These are phyloP conservation scores for Chouioia cunea DNA, from an alignment of 2,888 invertebrate species.

Conservation along the genomic window DNA sequence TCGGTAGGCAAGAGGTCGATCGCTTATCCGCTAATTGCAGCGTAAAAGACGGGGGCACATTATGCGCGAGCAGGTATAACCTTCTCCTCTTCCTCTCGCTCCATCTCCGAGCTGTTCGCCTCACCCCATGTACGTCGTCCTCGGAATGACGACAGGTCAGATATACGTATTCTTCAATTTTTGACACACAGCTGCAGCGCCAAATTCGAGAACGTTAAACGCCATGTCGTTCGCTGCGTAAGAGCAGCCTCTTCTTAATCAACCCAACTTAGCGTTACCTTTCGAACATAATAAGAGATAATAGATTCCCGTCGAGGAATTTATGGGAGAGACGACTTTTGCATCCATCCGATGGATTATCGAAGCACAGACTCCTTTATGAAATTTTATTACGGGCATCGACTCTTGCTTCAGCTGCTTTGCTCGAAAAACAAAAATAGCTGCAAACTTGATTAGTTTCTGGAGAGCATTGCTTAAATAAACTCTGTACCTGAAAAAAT, in stretches of 20 bases:
- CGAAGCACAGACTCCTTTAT: too few species aligned
- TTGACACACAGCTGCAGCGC: not conserved
- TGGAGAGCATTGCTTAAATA: too few species aligned
- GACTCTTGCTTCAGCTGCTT: too few species aligned
- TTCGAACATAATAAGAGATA: conserved; percentile 29
- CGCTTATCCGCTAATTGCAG: conserved; percentile 47
- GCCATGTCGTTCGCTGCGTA: conserved; percentile 10
- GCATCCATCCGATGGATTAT: not conserved
- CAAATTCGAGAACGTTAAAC: conserved; percentile 41
- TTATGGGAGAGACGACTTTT: conserved; percentile 18
- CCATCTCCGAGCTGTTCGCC: not conserved
- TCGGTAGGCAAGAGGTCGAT: conserved; percentile 25
- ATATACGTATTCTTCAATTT: conserved; percentile 19
- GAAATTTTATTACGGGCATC: too few species aligned
- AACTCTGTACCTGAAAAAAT: too few species aligned
- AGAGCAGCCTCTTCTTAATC: conserved; percentile 36
- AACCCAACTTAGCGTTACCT: conserved; percentile 18
- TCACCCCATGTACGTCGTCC: too few species aligned
- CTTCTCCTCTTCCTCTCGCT: not conserved
- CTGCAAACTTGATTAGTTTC: too few species aligned
- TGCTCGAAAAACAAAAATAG: too few species aligned
- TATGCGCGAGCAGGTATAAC: conserved; percentile 45
- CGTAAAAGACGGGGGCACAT: conserved; percentile 43
- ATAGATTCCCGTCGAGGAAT: conserved; percentile 16
- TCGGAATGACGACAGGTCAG: too few species aligned